Percentiles rank a stretch among this genome's conserved stretches.
Conservation (phyloP, 1,140 invertebrate species). For the Lysiphlebus fabarum region DNA sequence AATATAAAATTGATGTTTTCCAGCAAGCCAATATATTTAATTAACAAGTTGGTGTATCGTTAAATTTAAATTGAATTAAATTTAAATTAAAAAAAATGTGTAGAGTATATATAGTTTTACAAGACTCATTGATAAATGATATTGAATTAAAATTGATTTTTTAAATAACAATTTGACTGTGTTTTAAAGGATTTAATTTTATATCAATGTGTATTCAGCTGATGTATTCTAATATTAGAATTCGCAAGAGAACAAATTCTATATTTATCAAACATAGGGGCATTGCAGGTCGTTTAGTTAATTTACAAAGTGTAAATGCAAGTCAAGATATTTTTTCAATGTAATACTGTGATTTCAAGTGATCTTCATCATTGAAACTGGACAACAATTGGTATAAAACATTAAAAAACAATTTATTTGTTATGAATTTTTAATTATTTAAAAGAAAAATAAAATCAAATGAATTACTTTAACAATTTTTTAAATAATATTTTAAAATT, state of each 20-base stretch:
- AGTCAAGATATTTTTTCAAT: slow-evolving; percentile 36
- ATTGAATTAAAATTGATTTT: too few relatives aligned
- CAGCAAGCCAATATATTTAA: too few relatives aligned
- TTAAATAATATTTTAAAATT: not conserved
- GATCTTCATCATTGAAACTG: slow-evolving; percentile 30
- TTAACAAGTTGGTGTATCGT: too few relatives aligned
- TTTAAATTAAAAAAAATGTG: too few relatives aligned
- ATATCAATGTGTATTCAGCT: slow-evolving; percentile 19
- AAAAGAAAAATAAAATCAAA: not conserved
- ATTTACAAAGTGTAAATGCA: slow-evolving; percentile 27
- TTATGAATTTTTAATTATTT: slow-evolving; percentile 3
- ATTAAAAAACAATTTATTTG: too few relatives aligned
- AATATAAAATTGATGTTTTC: too few relatives aligned
- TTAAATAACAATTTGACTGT: too few relatives aligned
- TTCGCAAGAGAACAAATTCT: slow-evolving; percentile 29
- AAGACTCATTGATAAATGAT: too few relatives aligned
- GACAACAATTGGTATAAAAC: slow-evolving; percentile 12
- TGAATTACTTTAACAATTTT: not conserved
- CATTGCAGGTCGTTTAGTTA: slow-evolving; percentile 25
- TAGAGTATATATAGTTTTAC: too few relatives aligned
- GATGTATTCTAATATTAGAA: slow-evolving; percentile 33
- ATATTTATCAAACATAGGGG: slow-evolving; percentile 33
- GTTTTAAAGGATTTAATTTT: slow-evolving; percentile 7
- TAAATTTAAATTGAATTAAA: too few relatives aligned
- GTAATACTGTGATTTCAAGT: slow-evolving; percentile 31